Conservation (phyloP, 2,888 invertebrate genomes). For the Dichetophora obliterata region DNA sequence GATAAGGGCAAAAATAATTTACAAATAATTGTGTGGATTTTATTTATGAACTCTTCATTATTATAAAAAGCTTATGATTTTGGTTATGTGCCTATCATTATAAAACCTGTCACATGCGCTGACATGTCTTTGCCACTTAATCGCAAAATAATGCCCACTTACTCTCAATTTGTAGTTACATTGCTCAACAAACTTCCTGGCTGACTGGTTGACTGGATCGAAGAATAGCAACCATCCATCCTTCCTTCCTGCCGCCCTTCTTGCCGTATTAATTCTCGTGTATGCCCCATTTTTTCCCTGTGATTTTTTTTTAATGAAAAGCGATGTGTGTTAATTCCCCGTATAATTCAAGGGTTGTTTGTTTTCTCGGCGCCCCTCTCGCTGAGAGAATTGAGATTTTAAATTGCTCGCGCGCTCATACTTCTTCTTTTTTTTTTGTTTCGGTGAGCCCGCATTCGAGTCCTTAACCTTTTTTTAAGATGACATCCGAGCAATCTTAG, state of each 20-base stretch:
- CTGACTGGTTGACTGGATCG: too few species aligned
- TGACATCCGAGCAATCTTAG: background rate
- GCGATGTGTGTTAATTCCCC: conserved; percentile 3
- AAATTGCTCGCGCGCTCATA: background rate
- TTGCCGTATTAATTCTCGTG: background rate
- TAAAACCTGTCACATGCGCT: conserved; percentile 27
- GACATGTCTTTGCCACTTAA: conserved; percentile 23
- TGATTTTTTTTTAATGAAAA: background rate
- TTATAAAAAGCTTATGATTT: too few species aligned
- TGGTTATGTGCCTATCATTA: background rate
- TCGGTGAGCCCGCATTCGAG: background rate
- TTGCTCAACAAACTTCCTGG: conserved; percentile 18
- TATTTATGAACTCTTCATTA: too few species aligned
- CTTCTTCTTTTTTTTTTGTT: background rate
- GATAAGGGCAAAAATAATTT: too few species aligned
- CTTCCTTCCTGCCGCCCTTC: background rate
- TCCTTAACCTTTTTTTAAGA: background rate
- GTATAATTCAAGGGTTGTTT: conserved; percentile 36
- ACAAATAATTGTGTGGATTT: too few species aligned
- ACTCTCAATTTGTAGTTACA: conserved; percentile 15
- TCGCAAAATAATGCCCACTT: conserved; percentile 16
- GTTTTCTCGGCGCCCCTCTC: background rate
- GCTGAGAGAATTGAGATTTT: background rate
- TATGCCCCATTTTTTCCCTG: conserved; percentile 27
- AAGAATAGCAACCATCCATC: background rate